These are phyloP conservation scores for Passer montanus DNA, from an alignment of 2,113 vertebrate species.

Conservation along the genomic window DNA sequence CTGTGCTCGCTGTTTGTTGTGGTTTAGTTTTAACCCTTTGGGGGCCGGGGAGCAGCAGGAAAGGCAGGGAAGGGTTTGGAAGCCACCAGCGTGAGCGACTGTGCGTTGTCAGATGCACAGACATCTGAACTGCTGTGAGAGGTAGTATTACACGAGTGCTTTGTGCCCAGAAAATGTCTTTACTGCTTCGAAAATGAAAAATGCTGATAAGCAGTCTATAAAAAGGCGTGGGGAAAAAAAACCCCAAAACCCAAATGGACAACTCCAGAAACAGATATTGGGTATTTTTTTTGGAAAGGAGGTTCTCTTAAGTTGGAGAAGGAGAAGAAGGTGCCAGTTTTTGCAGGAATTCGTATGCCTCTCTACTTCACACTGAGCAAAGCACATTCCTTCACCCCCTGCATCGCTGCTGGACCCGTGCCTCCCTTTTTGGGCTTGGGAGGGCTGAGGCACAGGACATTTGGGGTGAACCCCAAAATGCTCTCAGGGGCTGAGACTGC, in stretches of 20 bases:
- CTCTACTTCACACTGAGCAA: background rate
- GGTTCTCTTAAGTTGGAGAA: background rate
- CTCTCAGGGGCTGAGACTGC: background rate
- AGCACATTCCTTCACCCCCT: background rate
- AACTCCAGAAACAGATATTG: background rate
- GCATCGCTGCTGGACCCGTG: fast-evolving
- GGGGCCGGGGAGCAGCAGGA: background rate
- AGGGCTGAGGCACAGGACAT: background rate
- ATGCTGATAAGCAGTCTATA: background rate
- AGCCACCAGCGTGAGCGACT: background rate
- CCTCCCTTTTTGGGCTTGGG: background rate
- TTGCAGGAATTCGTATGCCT: background rate
- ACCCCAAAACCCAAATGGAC: background rate
- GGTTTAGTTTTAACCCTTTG: slow-evolving; percentile 60
- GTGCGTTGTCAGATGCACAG: background rate
- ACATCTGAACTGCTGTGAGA: slow-evolving; percentile 39
- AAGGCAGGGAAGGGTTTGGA: background rate
- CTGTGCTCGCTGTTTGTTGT: slow-evolving; percentile 46
- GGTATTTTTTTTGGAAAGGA: background rate
- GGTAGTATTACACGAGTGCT: slow-evolving; percentile 42
- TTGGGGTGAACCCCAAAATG: background rate
- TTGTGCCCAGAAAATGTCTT: slow-evolving; percentile 33
- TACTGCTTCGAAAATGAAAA: slow-evolving; percentile 48
- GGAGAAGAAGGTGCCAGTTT: background rate
- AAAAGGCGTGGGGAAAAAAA: background rate